A percentile compares a stretch with the other conserved stretches of the same genome.
These are phyloP conservation scores for Temnothorax longispinosus DNA, from an alignment of 1,140 invertebrate species.

Conservation along the genomic window DNA sequence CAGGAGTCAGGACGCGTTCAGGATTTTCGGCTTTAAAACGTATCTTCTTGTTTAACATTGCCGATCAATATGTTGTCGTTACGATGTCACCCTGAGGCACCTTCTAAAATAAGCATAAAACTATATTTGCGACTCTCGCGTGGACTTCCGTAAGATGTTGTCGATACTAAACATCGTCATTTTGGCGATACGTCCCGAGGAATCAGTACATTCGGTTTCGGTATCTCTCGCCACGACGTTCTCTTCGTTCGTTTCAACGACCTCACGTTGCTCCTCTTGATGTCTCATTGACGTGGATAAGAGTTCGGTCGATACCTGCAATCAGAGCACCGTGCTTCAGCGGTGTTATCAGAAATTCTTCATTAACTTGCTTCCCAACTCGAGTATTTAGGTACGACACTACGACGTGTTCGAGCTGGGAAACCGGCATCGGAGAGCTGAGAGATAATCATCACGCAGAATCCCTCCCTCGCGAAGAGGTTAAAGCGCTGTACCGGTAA, in stretches of 20 bases:
- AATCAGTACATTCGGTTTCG: constrained; percentile 26
- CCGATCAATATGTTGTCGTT: not conserved
- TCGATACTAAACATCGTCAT: constrained; percentile 77
- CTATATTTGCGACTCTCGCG: constrained; percentile 48
- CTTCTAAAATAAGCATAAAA: not conserved
- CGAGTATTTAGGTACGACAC: too few relatives aligned
- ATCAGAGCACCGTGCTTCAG: not conserved
- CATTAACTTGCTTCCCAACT: too few relatives aligned
- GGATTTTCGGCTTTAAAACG: not conserved
- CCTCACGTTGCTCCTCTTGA: not conserved
- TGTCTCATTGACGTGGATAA: not conserved
- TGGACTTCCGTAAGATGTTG: constrained; percentile 75
- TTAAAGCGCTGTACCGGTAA: constrained; percentile 38
- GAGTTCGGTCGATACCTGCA: constrained; percentile 52
- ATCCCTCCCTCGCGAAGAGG: not conserved
- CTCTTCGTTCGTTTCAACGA: not conserved
- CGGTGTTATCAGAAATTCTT: not conserved
- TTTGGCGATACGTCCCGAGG: constrained; percentile 62
- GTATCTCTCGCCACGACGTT: not conserved
- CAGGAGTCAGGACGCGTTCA: too few relatives aligned
- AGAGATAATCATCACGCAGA: not conserved
- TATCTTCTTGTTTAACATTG: not conserved
- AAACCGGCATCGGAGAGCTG: not conserved
- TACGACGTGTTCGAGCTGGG: not conserved
- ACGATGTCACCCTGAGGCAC: not conserved